Percentiles rank a stretch among this genome's conserved stretches.
phyloP scores from a whole-genome alignment of 2,888 invertebrate genomes.

The Tachina fera region DNA sequence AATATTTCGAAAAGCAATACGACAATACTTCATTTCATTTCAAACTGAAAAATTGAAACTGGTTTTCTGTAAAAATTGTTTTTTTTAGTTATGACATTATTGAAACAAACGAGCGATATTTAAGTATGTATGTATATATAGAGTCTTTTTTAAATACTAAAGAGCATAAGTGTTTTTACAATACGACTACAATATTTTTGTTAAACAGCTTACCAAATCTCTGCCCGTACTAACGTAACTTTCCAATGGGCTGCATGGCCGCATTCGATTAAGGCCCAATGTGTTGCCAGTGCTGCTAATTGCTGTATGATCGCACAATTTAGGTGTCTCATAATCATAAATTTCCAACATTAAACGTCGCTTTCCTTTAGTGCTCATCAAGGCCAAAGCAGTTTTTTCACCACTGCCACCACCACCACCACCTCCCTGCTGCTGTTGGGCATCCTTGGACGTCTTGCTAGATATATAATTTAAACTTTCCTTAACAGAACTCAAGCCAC shows the following conservation, averaged over 20 bases:
- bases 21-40: neutral
- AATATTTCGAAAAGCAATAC: neutral
- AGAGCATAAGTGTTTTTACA: too few species aligned
- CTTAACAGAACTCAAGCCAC: constrained; percentile 79
- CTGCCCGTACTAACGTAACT: constrained; percentile 88
- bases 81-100: too few species aligned
- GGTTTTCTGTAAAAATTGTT: too few species aligned
- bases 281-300: constrained; percentile 82
- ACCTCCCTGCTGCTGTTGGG: constrained; percentile 49
- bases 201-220: constrained; percentile 81
- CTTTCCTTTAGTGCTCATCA: constrained; percentile 81
- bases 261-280: constrained; percentile 83
- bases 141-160: neutral
- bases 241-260: constrained; percentile 91
- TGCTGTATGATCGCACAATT: constrained; percentile 91
- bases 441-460: constrained; percentile 70
- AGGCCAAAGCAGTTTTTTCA: constrained; percentile 74
- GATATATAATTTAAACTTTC: constrained; percentile 82
- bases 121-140: too few species aligned
- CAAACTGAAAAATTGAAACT: too few species aligned
- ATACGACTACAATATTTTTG: neutral
- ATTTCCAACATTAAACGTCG: constrained; percentile 86
- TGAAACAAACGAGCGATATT: too few species aligned
- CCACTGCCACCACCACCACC: constrained; percentile 56
- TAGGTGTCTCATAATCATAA: constrained; percentile 90